Percentiles rank a stretch among this genome's conserved stretches.
phyloP scores from a whole-genome alignment of 2,888 invertebrate genomes.

The Malthinus flaveolus region DNA sequence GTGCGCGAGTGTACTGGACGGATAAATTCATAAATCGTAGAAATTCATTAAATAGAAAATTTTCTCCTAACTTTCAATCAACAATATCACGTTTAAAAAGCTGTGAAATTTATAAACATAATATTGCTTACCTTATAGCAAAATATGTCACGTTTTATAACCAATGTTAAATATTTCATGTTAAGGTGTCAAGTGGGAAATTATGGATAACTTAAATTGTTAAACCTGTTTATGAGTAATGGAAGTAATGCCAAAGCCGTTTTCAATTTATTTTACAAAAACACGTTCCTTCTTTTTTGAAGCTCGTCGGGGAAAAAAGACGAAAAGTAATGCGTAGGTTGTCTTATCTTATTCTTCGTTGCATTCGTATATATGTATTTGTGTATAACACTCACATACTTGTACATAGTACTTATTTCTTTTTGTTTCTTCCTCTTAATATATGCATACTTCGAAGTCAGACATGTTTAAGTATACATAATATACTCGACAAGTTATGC shows the following conservation, averaged over 20 bases:
- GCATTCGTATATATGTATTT: constrained; percentile 22
- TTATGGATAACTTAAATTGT: constrained; percentile 41
- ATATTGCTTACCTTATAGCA: not conserved
- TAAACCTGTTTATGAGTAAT: constrained; percentile 43
- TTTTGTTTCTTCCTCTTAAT: constrained; percentile 34
- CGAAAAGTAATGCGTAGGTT: constrained; percentile 12
- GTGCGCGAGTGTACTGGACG: too few relatives aligned
- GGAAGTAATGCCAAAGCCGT: constrained; percentile 36
- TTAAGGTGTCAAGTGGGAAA: constrained; percentile 30
- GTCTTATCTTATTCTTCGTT: constrained; percentile 13
- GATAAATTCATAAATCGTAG: too few relatives aligned
- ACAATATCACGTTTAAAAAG: too few relatives aligned
- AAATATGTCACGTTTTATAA: constrained; percentile 34
- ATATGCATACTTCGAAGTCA: constrained; percentile 36
- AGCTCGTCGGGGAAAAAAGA: constrained; percentile 7
- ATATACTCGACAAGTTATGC: constrained; percentile 36
- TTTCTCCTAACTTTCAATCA: too few relatives aligned
- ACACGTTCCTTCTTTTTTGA: constrained; percentile 15
- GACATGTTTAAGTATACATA: constrained; percentile 36
- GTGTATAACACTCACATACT: constrained; percentile 31
- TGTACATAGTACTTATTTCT: constrained; percentile 20
- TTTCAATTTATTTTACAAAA: constrained; percentile 39
- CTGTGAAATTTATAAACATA: too few relatives aligned
- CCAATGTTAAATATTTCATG: constrained; percentile 35
- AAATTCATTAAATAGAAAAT: too few relatives aligned